Base-by-base conservation (phyloP, 2,113 vertebrate species). In the Eupsittula cactorum region DNA sequence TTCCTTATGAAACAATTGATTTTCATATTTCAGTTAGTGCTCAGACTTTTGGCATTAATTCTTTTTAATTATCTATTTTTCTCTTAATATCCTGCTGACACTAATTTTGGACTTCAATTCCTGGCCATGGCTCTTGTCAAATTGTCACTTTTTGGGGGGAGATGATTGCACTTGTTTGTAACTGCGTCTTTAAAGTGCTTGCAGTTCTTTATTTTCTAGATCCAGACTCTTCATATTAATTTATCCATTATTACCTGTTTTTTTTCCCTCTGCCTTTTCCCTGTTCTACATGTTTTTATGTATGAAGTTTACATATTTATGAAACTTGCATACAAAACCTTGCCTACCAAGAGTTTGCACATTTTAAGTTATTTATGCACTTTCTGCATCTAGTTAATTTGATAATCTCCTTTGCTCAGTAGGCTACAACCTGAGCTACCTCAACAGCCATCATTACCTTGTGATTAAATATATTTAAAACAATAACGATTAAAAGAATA, bases 391-490 rank as follows among this genome's bases (percentile, higher is more conserved):
- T 42, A 80, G 7, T 53, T 57, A 69, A 50, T 76, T 55, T 53
- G 10, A 70, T 49, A 37, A 9, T 73, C 44, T 82, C 11, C 17
- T 39, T 13, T 73, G 16, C 3, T 75, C 4, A 78, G 17, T 17
- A 31, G 13, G 7, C 4, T 18, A 57, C 9, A 77, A 8, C 0
- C 0, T 55, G 29, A 23, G 1, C 16, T 84, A 19, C 65, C 10
- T 53, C 16, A 75, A 50, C 6, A 75, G 37, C 52, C 37, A 63
- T 35, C 17, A 52, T 37, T 46, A 60, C 3, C 13, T 74, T 81
- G 5, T 84, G 11, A 57, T 55, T 82, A 85, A 29, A 5, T 71
- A 4, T 55, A 11, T 41, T 76, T 55, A 73, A 88, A 85, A 49
- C 16, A 31, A 37, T 20, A n/a, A 9, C 0, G 16, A 59, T 25